Conservation (phyloP, 2,797 vertebrate species). For the Sebastes hubbsi region DNA sequence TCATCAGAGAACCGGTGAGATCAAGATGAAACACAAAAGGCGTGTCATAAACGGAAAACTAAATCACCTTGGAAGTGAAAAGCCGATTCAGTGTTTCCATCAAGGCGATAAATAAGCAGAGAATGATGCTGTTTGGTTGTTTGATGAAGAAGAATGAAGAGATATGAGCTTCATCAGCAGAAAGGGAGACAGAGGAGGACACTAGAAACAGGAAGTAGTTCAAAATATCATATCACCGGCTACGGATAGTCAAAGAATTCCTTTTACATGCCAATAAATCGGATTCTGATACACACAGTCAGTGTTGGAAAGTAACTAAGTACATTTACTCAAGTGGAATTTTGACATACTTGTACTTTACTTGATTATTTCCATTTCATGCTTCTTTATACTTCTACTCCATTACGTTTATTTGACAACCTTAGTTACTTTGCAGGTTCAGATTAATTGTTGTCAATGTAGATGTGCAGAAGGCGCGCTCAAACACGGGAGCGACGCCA, state of each 20-base stretch:
- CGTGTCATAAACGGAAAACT: not conserved
- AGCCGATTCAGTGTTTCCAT: not conserved
- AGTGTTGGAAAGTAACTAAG: not conserved
- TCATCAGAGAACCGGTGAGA: not conserved
- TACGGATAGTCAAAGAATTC: not conserved
- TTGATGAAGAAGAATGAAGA: not conserved
- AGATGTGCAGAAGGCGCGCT: no score
- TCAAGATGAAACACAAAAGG: not conserved
- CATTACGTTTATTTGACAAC: not conserved
- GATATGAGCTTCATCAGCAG: not conserved
- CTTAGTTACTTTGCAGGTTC: not conserved
- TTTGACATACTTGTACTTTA: no score
- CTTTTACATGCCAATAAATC: not conserved
- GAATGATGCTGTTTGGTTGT: not conserved
- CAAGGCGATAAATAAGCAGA: not conserved
- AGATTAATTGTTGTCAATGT: no score
- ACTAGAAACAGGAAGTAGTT: not conserved
- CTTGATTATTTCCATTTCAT: not conserved
- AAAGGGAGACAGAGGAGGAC: not conserved
- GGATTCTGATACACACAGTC: not conserved
- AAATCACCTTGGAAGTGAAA: not conserved
- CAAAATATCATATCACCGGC: not conserved
- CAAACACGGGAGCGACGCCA: fast-evolving
- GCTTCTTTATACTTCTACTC: not conserved
- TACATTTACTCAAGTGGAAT: not conserved